phyloP scores from a whole-genome alignment of 2,888 invertebrate genomes.

The Pyrochroa serraticornis region DNA sequence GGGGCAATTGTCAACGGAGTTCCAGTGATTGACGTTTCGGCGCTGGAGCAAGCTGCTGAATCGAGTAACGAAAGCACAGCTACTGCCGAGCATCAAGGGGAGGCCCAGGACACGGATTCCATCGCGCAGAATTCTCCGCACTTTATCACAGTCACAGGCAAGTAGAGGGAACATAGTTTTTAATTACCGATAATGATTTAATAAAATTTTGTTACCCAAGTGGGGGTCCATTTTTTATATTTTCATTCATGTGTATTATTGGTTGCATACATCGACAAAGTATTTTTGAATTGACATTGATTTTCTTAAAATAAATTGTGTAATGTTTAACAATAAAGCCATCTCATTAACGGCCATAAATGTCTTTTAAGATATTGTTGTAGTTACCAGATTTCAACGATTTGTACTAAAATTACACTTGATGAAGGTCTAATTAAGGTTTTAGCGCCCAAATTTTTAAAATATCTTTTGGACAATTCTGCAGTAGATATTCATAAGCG shows the following conservation, averaged over 20 bases:
- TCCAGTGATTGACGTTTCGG: conserved; percentile 58
- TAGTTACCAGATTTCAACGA: too few relatives aligned
- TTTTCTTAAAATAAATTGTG: too few relatives aligned
- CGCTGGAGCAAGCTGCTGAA: conserved; percentile 63
- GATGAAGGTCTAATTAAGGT: too few relatives aligned
- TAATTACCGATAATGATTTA: neutral
- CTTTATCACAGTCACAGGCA: conserved; percentile 77
- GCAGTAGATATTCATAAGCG: too few relatives aligned
- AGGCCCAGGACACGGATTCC: conserved; percentile 61
- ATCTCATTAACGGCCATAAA: too few relatives aligned
- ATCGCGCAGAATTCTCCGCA: conserved; percentile 61
- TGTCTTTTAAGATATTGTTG: too few relatives aligned
- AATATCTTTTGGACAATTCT: too few relatives aligned
- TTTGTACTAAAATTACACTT: too few relatives aligned
- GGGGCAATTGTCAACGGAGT: conserved; percentile 55
- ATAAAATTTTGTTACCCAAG: neutral
- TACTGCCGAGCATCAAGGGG: conserved; percentile 59
- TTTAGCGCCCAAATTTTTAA: too few relatives aligned
- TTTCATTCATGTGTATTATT: conserved; percentile 1
- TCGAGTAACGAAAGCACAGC: conserved; percentile 65
- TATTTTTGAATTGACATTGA: too few relatives aligned
- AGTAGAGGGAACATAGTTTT: conserved; percentile 39
- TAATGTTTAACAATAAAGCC: too few relatives aligned
- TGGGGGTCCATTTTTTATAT: neutral
- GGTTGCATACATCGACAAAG: conserved; percentile 5